Conservation (phyloP, 2,113 vertebrate genomes). For the Sula dactylatra region DNA sequence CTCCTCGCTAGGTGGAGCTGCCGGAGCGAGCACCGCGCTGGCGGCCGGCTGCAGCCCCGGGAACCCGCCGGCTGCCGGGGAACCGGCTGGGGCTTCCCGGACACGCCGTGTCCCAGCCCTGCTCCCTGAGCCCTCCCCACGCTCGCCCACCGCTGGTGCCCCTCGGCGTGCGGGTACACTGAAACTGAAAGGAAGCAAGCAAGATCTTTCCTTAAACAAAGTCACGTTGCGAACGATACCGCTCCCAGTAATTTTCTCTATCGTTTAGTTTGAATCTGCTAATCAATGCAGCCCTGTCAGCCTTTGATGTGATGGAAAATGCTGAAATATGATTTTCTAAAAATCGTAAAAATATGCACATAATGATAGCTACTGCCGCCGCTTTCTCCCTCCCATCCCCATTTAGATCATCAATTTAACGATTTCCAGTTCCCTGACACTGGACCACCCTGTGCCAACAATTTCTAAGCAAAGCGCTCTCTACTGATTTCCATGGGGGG, state of each 20-base stretch:
- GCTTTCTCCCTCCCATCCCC: not conserved
- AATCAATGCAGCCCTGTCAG: slow-evolving; percentile 35
- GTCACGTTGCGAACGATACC: not conserved
- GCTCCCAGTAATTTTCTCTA: not conserved
- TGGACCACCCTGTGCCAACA: not conserved
- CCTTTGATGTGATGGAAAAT: slow-evolving; percentile 42
- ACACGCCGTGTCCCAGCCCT: accelerated
- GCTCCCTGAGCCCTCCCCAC: not conserved
- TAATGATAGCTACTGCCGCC: slow-evolving; percentile 9
- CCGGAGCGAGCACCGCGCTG: slow-evolving; percentile 11
- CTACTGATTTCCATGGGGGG: not conserved
- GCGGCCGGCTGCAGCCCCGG: not conserved
- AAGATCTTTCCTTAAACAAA: not conserved
- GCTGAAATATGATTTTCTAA: slow-evolving; percentile 70
- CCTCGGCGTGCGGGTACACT: not conserved
- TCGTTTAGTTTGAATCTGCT: slow-evolving; percentile 29
- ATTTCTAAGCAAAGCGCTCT: slow-evolving; percentile 23
- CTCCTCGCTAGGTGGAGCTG: slow-evolving; percentile 67
- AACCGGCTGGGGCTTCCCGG: not conserved
- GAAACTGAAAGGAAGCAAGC: not conserved
- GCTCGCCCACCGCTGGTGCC: not conserved
- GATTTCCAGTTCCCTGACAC: slow-evolving; percentile 70
- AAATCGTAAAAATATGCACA: slow-evolving; percentile 70
- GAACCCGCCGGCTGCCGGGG: accelerated
- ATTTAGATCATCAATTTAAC: slow-evolving; percentile 73